phyloP scores from a whole-genome alignment of 2,888 invertebrate genomes.

The Thelaira solivaga region DNA sequence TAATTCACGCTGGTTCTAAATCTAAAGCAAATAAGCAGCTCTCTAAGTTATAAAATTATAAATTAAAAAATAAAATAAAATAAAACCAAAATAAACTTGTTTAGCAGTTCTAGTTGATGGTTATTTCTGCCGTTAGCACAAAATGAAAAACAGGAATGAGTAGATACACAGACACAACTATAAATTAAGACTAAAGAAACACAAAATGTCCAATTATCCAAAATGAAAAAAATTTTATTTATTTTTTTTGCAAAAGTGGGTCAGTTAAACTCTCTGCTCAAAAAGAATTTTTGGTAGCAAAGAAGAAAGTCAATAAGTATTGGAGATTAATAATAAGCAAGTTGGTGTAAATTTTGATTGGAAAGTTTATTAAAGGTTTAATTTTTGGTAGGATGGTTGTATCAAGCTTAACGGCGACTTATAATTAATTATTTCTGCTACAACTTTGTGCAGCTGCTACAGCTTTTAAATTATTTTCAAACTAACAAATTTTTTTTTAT shows the following conservation, averaged over 20 bases:
- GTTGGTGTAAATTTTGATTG: too few species aligned
- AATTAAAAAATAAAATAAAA: not conserved
- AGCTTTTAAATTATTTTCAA: too few species aligned
- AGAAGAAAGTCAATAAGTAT: not conserved
- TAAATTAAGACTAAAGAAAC: slow-evolving; percentile 8
- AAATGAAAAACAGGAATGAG: slow-evolving; percentile 55
- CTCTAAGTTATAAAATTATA: too few species aligned
- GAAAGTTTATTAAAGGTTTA: too few species aligned
- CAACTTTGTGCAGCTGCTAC: too few species aligned
- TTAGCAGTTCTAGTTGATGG: not conserved
- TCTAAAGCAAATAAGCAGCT: too few species aligned
- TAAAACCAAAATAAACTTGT: slow-evolving; percentile 3
- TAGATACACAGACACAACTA: not conserved
- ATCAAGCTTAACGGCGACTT: too few species aligned
- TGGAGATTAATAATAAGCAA: too few species aligned
- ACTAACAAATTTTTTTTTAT: too few species aligned
- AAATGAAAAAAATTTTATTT: not conserved
- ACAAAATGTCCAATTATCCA: slow-evolving; percentile 37
- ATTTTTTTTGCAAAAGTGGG: not conserved
- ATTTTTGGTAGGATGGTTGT: too few species aligned
- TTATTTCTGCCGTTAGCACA: slow-evolving; percentile 39
- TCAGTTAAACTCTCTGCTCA: slow-evolving; percentile 5
- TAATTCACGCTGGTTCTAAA: too few species aligned
- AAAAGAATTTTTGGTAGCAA: not conserved
- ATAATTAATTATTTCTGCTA: too few species aligned